These are phyloP conservation scores for Propithecus coquereli DNA, from an alignment of 2,113 vertebrate genomes.

Conservation along the genomic window DNA sequence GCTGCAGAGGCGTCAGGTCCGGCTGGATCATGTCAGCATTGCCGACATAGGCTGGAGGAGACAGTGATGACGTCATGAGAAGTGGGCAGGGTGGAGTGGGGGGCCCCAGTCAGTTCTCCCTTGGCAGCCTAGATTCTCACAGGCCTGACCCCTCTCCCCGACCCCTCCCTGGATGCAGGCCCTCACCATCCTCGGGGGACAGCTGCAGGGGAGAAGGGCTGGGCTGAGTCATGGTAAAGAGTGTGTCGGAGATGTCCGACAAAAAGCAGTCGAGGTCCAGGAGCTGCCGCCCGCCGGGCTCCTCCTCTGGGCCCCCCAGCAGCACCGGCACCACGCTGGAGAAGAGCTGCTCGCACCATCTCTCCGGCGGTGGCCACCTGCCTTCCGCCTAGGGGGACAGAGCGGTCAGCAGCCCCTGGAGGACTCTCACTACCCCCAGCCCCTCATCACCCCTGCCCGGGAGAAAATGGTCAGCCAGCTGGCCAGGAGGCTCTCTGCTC, in stretches of 20 bases:
- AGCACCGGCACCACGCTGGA: constrained; percentile 87
- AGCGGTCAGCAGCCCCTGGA: not conserved
- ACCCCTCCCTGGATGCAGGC: not conserved
- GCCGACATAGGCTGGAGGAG: constrained; percentile 87
- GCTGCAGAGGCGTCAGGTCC: constrained; percentile 92
- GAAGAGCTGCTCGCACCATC: constrained; percentile 92
- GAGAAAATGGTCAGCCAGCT: not conserved
- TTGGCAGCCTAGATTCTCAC: not conserved
- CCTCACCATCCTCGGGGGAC: constrained; percentile 87
- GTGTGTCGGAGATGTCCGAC: constrained; percentile 96
- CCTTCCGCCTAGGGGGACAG: constrained; percentile 81
- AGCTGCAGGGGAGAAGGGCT: constrained; percentile 80
- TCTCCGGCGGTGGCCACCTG: constrained; percentile 86
- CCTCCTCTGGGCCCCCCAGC: constrained; percentile 84
- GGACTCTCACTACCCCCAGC: not conserved
- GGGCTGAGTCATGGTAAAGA: constrained; percentile 98
- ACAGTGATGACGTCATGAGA: not conserved
- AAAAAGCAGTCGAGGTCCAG: constrained; percentile 94
- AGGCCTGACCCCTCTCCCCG: not conserved
- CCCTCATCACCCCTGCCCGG: not conserved
- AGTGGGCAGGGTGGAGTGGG: not conserved
- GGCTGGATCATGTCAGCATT: constrained; percentile 99
- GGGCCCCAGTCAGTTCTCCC: not conserved
- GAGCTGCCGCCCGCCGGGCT: constrained; percentile 83
- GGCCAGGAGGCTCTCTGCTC: not conserved